Base-by-base conservation (phyloP, 2,888 invertebrate species). In the Tipula confusa region DNA sequence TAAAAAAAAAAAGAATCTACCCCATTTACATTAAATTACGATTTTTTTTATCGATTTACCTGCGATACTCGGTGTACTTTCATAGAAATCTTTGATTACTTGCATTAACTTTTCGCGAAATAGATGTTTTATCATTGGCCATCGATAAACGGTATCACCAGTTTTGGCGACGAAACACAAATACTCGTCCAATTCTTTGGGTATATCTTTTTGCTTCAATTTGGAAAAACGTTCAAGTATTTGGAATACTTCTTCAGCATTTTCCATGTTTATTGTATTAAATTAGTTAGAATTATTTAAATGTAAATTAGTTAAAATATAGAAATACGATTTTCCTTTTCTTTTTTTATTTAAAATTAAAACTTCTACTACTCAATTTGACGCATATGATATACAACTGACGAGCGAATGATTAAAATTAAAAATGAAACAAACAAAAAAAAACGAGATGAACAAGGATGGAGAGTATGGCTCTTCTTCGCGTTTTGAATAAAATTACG, bases 61-160 rank as follows among this genome's bases (percentile, higher is more conserved):
- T 86, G 89, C 89, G 11, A 89, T 86, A 86, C 92, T 91, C 83
- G 95, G 94, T 82, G 95, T 93, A 38, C 94, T 93, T 89, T 96
- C 95, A 87, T 95, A 94, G 87, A 97, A 97, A 86, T 97, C 95
- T 36, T 94, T 95, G 87, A 98, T 95, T 79, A 97, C 97, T 86
- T 93, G 93, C 64, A 96, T 91, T 79, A 98, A 91, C 89, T 98
- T 98, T 88, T 96, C 95, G 86, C 95, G 93, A 89, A 98, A 96
- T 86, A 98, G 92, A 88, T 94, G 94, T 89, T 97, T 97, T 83
- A 98, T 93, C 85, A 95, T 92, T 80, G 95, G 91, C 98, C 98
- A 98, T 87, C 97, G 96, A 88, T 96, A 98, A 85, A 98, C 93
- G 43, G 97, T 96, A 90, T 98, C 97, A 85, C 98, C 98, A 87